Percentiles rank a stretch among this genome's conserved stretches.
Conservation (phyloP, 2,888 invertebrate species). For the Onthophagus sagittarius region DNA sequence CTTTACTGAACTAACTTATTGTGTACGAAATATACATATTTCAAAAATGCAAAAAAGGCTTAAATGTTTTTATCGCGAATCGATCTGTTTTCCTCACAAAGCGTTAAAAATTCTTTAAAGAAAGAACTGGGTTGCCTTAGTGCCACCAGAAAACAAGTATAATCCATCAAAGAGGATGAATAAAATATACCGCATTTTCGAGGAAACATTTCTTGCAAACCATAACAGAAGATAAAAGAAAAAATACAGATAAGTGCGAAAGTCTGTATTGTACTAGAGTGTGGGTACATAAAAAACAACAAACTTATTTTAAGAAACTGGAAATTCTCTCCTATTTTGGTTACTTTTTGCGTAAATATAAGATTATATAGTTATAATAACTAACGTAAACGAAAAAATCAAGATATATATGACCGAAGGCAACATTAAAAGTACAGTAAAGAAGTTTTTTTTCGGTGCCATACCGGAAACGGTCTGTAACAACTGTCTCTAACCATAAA, state of each 20-base stretch:
- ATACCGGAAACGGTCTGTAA: not conserved
- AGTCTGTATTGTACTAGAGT: not conserved
- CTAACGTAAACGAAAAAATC: too few species aligned
- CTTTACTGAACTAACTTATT: too few species aligned
- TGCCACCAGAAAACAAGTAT: slow-evolving; percentile 11
- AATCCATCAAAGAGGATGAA: slow-evolving; percentile 10
- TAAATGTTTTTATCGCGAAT: too few species aligned
- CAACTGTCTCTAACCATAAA: not conserved
- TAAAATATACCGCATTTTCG: slow-evolving; percentile 8
- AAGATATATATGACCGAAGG: not conserved
- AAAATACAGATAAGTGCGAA: not conserved
- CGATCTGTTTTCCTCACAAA: not conserved
- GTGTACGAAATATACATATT: too few species aligned
- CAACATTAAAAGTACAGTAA: not conserved
- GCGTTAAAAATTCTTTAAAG: not conserved
- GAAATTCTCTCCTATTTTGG: too few species aligned
- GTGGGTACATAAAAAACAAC: not conserved
- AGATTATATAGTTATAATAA: too few species aligned
- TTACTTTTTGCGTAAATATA: too few species aligned
- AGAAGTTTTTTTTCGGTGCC: not conserved
- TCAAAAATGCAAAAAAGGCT: not conserved
- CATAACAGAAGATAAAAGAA: not conserved
- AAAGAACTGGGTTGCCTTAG: not conserved
- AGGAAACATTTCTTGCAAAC: not conserved
- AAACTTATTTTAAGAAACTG: not conserved